Percentiles rank a stretch among this genome's conserved stretches.
phyloP scores from a whole-genome alignment of 2,888 invertebrate genomes.

The Oxyscelio sp. region DNA sequence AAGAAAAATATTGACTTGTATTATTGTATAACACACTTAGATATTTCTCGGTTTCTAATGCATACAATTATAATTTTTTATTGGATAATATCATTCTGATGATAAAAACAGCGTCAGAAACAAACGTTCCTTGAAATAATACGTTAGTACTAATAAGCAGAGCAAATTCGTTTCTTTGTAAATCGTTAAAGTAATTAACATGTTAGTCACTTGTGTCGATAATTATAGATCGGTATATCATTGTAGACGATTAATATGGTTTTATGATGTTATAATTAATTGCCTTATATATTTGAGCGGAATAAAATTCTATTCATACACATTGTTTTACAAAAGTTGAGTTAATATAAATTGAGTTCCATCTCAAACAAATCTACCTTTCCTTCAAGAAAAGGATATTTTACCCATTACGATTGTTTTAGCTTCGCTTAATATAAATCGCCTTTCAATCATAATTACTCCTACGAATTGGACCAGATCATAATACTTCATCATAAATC shows the following conservation, averaged over 20 bases:
- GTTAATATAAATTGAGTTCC: too few relatives aligned
- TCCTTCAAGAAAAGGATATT: constrained; percentile 8
- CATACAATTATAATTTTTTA: constrained; percentile 51
- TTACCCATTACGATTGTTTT: constrained; percentile 17
- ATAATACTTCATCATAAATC: constrained; percentile 52
- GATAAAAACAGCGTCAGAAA: constrained; percentile 52
- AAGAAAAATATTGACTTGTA: constrained; percentile 53
- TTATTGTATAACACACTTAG: constrained; percentile 53
- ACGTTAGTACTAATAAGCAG: neutral
- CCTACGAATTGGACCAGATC: constrained; percentile 31
- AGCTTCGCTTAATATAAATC: constrained; percentile 10
- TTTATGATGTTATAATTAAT: too few relatives aligned
- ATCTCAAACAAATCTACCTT: constrained; percentile 16
- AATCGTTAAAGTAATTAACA: too few relatives aligned
- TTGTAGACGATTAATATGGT: too few relatives aligned
- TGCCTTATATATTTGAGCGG: too few relatives aligned
- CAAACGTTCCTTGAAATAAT: constrained; percentile 4
- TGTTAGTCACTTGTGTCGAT: too few relatives aligned
- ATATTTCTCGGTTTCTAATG: constrained; percentile 48
- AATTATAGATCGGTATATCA: too few relatives aligned
- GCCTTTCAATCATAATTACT: constrained; percentile 53
- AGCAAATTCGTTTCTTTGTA: constrained; percentile 39
- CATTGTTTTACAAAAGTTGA: too few relatives aligned
- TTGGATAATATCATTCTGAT: constrained; percentile 45
- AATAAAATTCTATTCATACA: too few relatives aligned